Base-by-base conservation (phyloP, 1,140 invertebrate species). In the Polypedilum pembai region DNA sequence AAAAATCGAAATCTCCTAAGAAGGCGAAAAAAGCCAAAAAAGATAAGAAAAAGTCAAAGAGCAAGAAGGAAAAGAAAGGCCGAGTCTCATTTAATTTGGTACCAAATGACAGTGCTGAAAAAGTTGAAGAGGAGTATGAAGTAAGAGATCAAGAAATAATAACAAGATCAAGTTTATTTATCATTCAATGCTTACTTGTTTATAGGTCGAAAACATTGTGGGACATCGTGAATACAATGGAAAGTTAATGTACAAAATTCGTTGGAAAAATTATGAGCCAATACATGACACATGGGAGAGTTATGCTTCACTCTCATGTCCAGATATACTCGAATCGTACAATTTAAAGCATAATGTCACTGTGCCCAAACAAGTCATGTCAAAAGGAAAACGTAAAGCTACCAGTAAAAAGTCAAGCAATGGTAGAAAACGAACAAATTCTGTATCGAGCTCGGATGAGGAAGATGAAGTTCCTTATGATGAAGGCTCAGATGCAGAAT, bases 281-380 rank as follows among this genome's bases (percentile, higher is more conserved):
- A 85, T 87, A 73, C 85, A 85, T 76, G 91, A 93, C 78, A 90
- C 90, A 0, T 92, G 91, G 90, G 90, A 92, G 79, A 86, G 89
- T 1, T 88, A 91, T 79, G 86, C 88, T 69, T 90, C 91, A 75
- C 79, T 93, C 0, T 87, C 86, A 72, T 91, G 89, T 78, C 81
- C 85, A 1, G 83, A 87, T 8, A 69, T 69, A 7, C 65, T 69
- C 8, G 65, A 69, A 69, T 18, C 18, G 7, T 69, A 69, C 17
- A 69, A 69, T 12, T 3, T 69, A 3, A 69, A 69, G 65, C 65
- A 69, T 18, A 69, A 18, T 8, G 17, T 69, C 17, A 18, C n/a
- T 10, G 10, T 69, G 0, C 65, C 65, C 18, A 69, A 69, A 18
- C 8, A 1, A 7, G 18, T 7, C 2, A 7, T 69, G 18, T 69